A percentile compares a stretch with the other conserved stretches of the same genome.
Evolutionary conservation across 2,113 vertebrate genomes (phyloP).

Genomic region (Elgaria multicarinata): DNA sequence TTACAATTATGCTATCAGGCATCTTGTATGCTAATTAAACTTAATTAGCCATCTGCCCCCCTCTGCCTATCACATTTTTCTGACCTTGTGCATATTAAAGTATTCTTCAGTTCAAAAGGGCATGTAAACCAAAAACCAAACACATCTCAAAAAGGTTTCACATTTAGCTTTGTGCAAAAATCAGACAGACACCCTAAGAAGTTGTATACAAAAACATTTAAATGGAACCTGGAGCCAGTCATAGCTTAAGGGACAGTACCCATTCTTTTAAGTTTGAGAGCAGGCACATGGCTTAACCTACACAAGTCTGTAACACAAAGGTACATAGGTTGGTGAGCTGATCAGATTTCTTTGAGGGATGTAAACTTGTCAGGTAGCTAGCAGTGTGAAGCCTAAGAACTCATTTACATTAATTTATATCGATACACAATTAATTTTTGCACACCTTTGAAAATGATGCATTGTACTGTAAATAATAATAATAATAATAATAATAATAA

Average conservation of each 20-base stretch:
- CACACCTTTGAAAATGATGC: neutral
- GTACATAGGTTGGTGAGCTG: neutral
- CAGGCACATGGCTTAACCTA: neutral
- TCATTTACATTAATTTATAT: neutral
- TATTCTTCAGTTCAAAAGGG: conserved; percentile 21
- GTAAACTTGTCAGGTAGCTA: neutral
- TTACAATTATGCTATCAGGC: conserved; percentile 26
- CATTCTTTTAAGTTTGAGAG: neutral
- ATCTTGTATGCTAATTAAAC: conserved; percentile 15
- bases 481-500: too few relatives aligned
- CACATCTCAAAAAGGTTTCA: conserved; percentile 12
- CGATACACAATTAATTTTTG: neutral
- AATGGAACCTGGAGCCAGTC: neutral
- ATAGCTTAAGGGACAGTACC: neutral
- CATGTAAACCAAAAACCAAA: neutral
- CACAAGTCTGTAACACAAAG: neutral
- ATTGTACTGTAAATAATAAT: neutral
- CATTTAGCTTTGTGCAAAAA: neutral
- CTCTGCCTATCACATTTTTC: conserved; percentile 7
- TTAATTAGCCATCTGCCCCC: conserved; percentile 14
- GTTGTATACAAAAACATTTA: neutral
- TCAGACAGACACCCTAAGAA: neutral
- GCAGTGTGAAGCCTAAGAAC: neutral
- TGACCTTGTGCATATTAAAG: neutral
- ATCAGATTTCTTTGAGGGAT: neutral